Percentiles rank a stretch among this genome's conserved stretches.
phyloP scores from a whole-genome alignment of 2,888 invertebrate species.

The Deroplatys truncata region DNA sequence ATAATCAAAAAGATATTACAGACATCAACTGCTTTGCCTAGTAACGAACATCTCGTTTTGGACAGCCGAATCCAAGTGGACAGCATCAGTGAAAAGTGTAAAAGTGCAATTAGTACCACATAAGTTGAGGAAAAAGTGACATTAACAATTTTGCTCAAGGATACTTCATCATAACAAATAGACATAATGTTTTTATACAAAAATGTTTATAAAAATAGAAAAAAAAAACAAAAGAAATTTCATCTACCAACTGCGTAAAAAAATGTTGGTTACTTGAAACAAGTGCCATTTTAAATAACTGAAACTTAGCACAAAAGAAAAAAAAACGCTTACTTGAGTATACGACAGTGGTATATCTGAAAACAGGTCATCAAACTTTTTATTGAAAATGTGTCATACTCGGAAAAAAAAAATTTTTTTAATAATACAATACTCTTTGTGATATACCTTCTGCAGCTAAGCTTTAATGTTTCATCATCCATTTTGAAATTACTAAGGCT shows the following conservation, averaged over 20 bases:
- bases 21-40: not conserved
- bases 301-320: not conserved
- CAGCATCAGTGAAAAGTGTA: not conserved
- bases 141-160: not conserved
- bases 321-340: not conserved
- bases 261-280: slow-evolving; percentile 8
- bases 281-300: slow-evolving; percentile 4
- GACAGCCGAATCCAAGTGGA: not conserved
- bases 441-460: not conserved
- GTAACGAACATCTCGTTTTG: not conserved
- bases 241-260: not conserved
- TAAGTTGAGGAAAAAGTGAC: not conserved
- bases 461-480: slow-evolving; percentile 2
- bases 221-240: not conserved
- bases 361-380: not conserved
- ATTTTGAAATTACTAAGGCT: not conserved
- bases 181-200: not conserved
- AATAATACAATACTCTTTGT: not conserved
- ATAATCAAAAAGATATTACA: slow-evolving; percentile 16
- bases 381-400: not conserved
- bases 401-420: not conserved
- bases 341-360: not conserved
- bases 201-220: not conserved
- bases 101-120: not conserved
- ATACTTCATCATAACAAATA: not conserved